These are phyloP conservation scores for Tetropium fuscum DNA, from an alignment of 2,888 invertebrate genomes.

Conservation along the genomic window DNA sequence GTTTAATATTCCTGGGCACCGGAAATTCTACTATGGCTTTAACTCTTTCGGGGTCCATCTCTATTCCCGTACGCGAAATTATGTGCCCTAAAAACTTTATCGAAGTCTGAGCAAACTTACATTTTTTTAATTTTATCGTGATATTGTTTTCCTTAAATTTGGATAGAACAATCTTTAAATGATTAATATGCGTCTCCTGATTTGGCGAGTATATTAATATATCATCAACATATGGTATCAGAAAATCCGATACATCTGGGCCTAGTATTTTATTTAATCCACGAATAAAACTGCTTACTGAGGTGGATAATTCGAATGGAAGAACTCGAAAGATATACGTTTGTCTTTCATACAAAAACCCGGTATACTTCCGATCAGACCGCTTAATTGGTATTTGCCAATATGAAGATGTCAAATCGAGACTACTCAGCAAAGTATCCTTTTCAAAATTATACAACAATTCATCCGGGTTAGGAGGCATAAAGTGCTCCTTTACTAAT, in stretches of 20 bases:
- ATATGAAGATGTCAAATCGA: conserved; percentile 28
- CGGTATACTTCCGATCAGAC: conserved; percentile 33
- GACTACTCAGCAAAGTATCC: conserved; percentile 14
- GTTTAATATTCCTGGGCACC: conserved; percentile 21
- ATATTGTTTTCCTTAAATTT: conserved; percentile 20
- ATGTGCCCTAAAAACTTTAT: conserved; percentile 24
- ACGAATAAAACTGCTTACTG: conserved; percentile 22
- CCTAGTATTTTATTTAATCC: conserved; percentile 22
- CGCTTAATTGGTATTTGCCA: conserved; percentile 36
- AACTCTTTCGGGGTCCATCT: conserved; percentile 14
- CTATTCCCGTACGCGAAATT: conserved; percentile 1
- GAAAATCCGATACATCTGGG: conserved; percentile 8
- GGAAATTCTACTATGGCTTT: conserved; percentile 25
- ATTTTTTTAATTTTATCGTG: conserved; percentile 28
- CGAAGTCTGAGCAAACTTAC: conserved; percentile 3
- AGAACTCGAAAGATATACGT: conserved; percentile 34
- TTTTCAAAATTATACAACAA: conserved; percentile 13
- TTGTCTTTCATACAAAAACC: conserved; percentile 31
- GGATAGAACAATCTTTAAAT: conserved; percentile 18
- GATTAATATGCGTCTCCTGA: conserved; percentile 23
- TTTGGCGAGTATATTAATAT: conserved; percentile 16
- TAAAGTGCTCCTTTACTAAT: conserved; percentile 28
- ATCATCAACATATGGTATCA: conserved; percentile 27
- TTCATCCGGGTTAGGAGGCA: conserved; percentile 31
- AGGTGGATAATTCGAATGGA: conserved; percentile 35